A percentile compares a stretch with the other conserved stretches of the same genome.
Conservation (phyloP, 2,113 vertebrate species). For the Lycocorax pyrrhopterus region DNA sequence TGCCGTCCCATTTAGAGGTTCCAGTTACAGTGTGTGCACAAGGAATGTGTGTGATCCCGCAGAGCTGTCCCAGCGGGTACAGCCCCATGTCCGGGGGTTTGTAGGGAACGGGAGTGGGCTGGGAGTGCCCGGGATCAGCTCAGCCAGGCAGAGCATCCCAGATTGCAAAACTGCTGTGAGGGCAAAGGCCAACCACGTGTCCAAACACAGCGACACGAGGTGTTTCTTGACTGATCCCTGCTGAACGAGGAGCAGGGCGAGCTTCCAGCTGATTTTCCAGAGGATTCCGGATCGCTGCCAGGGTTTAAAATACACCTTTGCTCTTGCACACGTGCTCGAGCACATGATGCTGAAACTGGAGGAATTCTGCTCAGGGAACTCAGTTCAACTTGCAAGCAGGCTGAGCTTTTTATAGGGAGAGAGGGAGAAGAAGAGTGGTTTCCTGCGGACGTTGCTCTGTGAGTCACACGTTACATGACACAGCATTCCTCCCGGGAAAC, state of each 20-base stretch:
- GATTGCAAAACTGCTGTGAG: neutral
- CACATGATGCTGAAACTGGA: neutral
- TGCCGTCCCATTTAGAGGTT: neutral
- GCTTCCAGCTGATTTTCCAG: neutral
- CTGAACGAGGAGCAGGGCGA: neutral
- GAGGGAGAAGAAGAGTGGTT: neutral
- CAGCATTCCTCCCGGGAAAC: constrained; percentile 4
- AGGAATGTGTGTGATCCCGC: neutral
- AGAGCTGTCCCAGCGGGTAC: neutral
- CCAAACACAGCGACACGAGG: neutral
- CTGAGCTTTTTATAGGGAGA: neutral
- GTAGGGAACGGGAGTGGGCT: neutral
- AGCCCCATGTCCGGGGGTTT: accelerated
- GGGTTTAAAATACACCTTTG: neutral
- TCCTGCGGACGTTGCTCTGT: neutral
- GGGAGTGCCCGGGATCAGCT: neutral
- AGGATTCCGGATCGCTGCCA: neutral
- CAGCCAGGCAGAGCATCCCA: neutral
- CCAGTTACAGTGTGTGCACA: neutral
- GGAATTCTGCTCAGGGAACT: neutral
- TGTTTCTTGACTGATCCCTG: neutral
- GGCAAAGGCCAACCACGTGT: neutral
- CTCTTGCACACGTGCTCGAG: neutral
- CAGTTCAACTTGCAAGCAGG: neutral
- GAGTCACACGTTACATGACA: neutral